A percentile compares a stretch with the other conserved stretches of the same genome.
Evolutionary conservation across 2,888 invertebrate genomes (phyloP).

Genomic region (Isotomurus palustris): DNA sequence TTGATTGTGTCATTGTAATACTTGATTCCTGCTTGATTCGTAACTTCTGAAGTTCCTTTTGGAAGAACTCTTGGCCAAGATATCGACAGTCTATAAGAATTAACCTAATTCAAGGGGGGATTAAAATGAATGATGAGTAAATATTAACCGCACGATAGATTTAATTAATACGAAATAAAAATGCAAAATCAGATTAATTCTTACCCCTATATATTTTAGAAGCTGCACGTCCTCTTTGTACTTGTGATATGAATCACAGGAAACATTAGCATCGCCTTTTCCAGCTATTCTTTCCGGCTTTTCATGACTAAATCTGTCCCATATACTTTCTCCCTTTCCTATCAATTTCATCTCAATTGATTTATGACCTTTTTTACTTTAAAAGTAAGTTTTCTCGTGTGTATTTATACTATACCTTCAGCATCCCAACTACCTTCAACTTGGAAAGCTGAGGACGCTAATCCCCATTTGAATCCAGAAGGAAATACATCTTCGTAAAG

Average conservation of each 20-base stretch:
- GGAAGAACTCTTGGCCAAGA: constrained; percentile 53
- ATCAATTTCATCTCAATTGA: constrained; percentile 3
- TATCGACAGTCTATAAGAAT: constrained; percentile 50
- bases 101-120: constrained; percentile 7
- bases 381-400: not conserved
- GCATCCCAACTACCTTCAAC: constrained; percentile 49
- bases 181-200: not conserved
- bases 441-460: constrained; percentile 48
- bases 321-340: constrained; percentile 49
- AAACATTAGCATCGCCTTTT: constrained; percentile 49
- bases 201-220: constrained; percentile 49
- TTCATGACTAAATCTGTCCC: constrained; percentile 51
- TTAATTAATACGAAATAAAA: not conserved
- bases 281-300: constrained; percentile 47
- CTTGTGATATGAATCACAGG: constrained; percentile 52
- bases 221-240: constrained; percentile 51
- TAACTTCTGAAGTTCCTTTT: constrained; percentile 46
- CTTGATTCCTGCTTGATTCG: constrained; percentile 22
- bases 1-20: constrained; percentile 31
- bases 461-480: constrained; percentile 48
- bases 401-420: no score
- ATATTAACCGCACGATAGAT: no score
- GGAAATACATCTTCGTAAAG: constrained; percentile 33
- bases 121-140: no score
- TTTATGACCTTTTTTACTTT: not conserved